A percentile compares a stretch with the other conserved stretches of the same genome.
These are phyloP conservation scores for Dallia pectoralis DNA, from an alignment of 2,797 vertebrate species.

Conservation along the genomic window DNA sequence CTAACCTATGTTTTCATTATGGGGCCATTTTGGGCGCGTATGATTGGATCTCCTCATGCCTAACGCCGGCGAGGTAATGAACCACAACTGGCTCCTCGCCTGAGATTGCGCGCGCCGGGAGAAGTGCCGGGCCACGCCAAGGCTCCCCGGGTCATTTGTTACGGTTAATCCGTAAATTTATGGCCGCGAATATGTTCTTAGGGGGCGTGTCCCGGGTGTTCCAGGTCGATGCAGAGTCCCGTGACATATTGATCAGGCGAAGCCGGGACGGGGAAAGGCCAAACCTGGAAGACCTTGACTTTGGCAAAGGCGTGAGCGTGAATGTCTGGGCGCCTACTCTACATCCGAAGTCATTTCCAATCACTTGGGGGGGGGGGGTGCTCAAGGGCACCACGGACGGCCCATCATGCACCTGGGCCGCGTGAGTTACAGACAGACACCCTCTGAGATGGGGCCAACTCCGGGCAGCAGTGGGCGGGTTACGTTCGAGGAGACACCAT, in stretches of 20 bases:
- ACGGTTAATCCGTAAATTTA: slow-evolving; percentile 79
- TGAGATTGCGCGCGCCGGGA: slow-evolving; percentile 78
- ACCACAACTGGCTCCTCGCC: slow-evolving; percentile 70
- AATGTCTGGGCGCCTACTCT: slow-evolving; percentile 57
- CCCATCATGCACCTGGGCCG: slow-evolving; percentile 47
- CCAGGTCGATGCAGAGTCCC: slow-evolving; percentile 65
- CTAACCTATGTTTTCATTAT: slow-evolving; percentile 79
- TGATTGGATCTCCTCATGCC: slow-evolving; percentile 72
- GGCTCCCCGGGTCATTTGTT: slow-evolving; percentile 72
- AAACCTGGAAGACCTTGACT: slow-evolving; percentile 70
- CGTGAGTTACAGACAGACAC: slow-evolving; percentile 63
- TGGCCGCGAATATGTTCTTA: slow-evolving; percentile 76
- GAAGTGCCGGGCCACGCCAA: slow-evolving; percentile 60
- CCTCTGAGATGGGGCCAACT: slow-evolving; percentile 58
- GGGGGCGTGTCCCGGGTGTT: slow-evolving; percentile 69
- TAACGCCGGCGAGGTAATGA: slow-evolving; percentile 76
- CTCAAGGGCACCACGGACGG: slow-evolving; percentile 67
- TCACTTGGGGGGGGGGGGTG: slow-evolving; percentile 58
- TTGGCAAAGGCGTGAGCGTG: slow-evolving; percentile 62
- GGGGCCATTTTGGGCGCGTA: slow-evolving; percentile 64
- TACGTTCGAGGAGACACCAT: slow-evolving; percentile 65
- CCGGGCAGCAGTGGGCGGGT: slow-evolving; percentile 60
- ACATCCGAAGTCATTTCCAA: slow-evolving; percentile 64
- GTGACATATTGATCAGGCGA: slow-evolving; percentile 73
- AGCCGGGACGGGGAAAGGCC: slow-evolving; percentile 34